Evolutionary conservation across 2,888 invertebrate species (phyloP).

Genomic region (Micoletzkya japonica): DNA sequence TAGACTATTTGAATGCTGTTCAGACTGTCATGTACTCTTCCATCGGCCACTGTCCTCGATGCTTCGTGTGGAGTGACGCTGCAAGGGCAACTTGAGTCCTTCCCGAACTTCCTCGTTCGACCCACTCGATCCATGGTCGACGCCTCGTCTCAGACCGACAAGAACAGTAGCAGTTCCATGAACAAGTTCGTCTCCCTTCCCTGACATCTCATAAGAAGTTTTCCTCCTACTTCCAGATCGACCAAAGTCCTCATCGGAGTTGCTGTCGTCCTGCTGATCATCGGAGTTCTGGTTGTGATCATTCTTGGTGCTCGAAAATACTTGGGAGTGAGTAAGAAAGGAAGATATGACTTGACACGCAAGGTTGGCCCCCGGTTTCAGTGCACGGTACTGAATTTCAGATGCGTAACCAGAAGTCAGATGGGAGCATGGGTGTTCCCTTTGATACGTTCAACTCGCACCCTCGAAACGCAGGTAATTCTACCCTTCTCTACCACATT

Average conservation of each 20-base stretch:
- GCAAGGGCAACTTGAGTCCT: slow-evolving; percentile 2
- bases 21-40: slow-evolving; percentile 18
- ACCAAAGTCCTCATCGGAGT: slow-evolving; percentile 43
- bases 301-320: slow-evolving; percentile 40
- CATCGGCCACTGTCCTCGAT: slow-evolving; percentile 9
- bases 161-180: background rate
- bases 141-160: background rate
- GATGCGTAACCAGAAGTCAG: slow-evolving; percentile 22
- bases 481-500: too few species aligned
- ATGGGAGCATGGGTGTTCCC: slow-evolving; percentile 14
- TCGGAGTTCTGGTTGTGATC: slow-evolving; percentile 33
- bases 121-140: background rate
- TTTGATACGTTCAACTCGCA: slow-evolving; percentile 20
- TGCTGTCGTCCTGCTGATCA: slow-evolving; percentile 33
- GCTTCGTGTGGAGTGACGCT: background rate
- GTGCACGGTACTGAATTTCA: background rate
- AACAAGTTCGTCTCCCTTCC: too few species aligned
- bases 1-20: background rate
- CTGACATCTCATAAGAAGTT: too few species aligned
- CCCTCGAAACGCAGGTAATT: slow-evolving; percentile 14
- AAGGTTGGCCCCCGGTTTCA: background rate
- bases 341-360: background rate
- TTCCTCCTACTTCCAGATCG: too few species aligned
- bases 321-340: slow-evolving; percentile 27
- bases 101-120: background rate